Evolutionary conservation across 2,113 vertebrate genomes (phyloP), one percentile per base, ranked within the genome.

Genomic region (Pelmatolapia mariae): DNA sequence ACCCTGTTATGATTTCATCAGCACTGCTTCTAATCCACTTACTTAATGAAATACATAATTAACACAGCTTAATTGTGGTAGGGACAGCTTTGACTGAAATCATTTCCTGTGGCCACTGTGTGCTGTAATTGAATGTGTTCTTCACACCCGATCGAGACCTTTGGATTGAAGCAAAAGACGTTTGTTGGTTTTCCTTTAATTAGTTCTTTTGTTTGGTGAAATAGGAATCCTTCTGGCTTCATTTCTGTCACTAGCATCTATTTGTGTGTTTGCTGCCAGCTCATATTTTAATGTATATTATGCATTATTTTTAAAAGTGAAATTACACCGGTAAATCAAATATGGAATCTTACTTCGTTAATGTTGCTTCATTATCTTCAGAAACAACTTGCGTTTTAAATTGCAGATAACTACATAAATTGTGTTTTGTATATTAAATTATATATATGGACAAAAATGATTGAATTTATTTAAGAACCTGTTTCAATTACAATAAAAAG

Each of bases 41-140:
- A 97, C 97, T 98, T 98, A 98, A 98, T 98, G 97, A 98, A 98
- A 98, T 98, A 98, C 98, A 98, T 99, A 98, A 98, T 98, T 98
- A 98, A 98, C 98, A 97, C 97, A 96, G 98, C 97, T 97, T 98
- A 98, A 98, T 98, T 98, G 97, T 97, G 97, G 97, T 97, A 97
- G 96, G 97, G 97, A 98, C 97, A 97, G 97, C 97, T 98, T 98
- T 97, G 98, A 98, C 98, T 98, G 97, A 97, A 98, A 98, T 98
- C 95, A 98, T 98, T 99, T 98, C 97, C 97, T 97, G 97, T 98
- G 97, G 97, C 97, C 97, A 97, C 97, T 97, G 96, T 97, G 73
- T 97, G 95, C 97, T 96, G 96, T 98, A 97, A 98, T 98, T 98
- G 97, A 98, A 98, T 98, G 97, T 97, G 97, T 97, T 98, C 96